Evolutionary conservation across 2,797 vertebrate genomes (phyloP), one percentile per base, ranked within the genome.

Genomic region (Cuculus canorus): DNA sequence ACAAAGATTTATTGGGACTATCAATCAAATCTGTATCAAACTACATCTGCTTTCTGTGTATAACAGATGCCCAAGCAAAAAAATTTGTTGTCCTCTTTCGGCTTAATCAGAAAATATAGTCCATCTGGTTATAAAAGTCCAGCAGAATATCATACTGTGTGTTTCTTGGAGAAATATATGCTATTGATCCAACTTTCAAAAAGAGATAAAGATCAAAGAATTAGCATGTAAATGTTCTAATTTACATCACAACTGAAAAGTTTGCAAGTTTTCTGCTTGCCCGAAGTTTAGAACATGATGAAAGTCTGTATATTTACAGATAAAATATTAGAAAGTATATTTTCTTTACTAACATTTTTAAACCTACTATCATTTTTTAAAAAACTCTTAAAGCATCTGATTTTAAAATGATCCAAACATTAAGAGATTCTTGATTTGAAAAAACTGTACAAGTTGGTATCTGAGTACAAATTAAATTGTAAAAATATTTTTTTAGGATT

Each of bases 161-260:
- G 53, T 80, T 86, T 79, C 14, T 84, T 3, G 2, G 18, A 10
- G 65, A 60, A 72, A 57, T 23, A 52, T 2, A 9, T 47, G 13
- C 3, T 0, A 0, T 22, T 39, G 4, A 64, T 48, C 68, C 19
- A 60, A 53, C 18, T 76, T 85, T 75, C n/a, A 12, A 59, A 52
- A 86, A 27, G 24, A 52, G 10, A 10, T 47, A 39, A 68, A 75
- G 4, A 48, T 50, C 32, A 57, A 86, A 16, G 11, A 76, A 64
- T 27, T n/a, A 35, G 1, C 14, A 60, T 6, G 9, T 8, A 54
- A 11, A 56, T 32, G 8, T 60, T 86, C 18, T 59, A 41, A 84
- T 71, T 43, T 59, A 25, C 10, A 30, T 47, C 1, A 50, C 1
- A 2, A 37, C 19, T 35, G 41, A 87, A 32, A 22, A 45, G 9